phyloP scores from a whole-genome alignment of 1,140 invertebrate genomes.

The Drosophila mojavensis region DNA sequence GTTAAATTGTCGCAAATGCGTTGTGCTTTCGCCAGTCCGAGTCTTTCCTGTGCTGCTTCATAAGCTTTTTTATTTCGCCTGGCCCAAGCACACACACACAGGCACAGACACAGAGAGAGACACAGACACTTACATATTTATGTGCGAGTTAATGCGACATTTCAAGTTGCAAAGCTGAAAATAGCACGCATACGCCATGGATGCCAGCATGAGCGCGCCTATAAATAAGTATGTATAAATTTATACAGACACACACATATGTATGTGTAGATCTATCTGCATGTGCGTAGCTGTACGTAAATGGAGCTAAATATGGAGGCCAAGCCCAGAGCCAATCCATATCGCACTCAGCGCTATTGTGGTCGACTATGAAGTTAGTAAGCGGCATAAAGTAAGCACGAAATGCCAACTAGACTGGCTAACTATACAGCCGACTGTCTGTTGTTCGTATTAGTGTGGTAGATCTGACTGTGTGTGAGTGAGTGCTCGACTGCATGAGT shows the following conservation, averaged over 20 bases:
- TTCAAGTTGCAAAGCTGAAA: slow-evolving; percentile 63
- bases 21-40: slow-evolving; percentile 14
- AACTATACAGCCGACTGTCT: slow-evolving; percentile 44
- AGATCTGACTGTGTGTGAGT: slow-evolving; percentile 11
- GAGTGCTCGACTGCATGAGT: slow-evolving; percentile 7
- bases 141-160: slow-evolving; percentile 59
- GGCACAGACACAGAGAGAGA: too few relatives aligned
- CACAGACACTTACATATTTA: slow-evolving; percentile 16
- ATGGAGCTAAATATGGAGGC: slow-evolving; percentile 47
- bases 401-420: slow-evolving; percentile 80
- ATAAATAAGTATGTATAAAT: slow-evolving; percentile 32
- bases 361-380: slow-evolving; percentile 66
- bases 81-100: slow-evolving; percentile 55
- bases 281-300: slow-evolving; percentile 16
- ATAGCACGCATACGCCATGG: slow-evolving; percentile 81
- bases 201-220: slow-evolving; percentile 54
- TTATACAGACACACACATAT: slow-evolving; percentile 15
- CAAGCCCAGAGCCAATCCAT: slow-evolving; percentile 28
- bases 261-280: not conserved
- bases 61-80: slow-evolving; percentile 42
- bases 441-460: slow-evolving; percentile 20
- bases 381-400: slow-evolving; percentile 80
- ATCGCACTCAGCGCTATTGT: slow-evolving; percentile 14
- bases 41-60: slow-evolving; percentile 39
- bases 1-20: slow-evolving; percentile 15